These are phyloP conservation scores for Adelosebastes latens DNA, from an alignment of 2,797 vertebrate species.

Conservation along the genomic window DNA sequence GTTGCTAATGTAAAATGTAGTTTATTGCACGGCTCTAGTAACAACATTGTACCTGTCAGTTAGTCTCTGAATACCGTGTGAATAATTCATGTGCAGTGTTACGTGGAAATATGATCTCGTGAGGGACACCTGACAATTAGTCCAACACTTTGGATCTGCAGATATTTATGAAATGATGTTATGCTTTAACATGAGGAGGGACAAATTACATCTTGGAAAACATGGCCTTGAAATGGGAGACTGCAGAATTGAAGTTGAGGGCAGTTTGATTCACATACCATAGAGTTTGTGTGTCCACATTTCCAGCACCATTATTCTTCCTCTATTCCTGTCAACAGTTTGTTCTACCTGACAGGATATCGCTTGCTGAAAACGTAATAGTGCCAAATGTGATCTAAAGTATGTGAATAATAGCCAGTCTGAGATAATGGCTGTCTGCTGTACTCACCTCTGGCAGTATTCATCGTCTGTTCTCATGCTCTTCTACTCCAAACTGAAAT, in stretches of 20 bases:
- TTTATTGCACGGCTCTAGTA: background rate
- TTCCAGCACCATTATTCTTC: background rate
- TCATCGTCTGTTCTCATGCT: conserved; percentile 19
- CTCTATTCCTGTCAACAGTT: background rate
- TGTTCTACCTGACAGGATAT: background rate
- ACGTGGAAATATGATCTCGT: background rate
- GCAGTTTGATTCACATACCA: background rate
- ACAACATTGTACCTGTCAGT: background rate
- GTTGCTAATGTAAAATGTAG: background rate
- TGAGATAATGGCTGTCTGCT: conserved; percentile 4
- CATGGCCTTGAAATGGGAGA: background rate
- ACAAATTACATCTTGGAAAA: background rate
- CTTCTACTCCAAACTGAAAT: background rate
- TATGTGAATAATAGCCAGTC: background rate
- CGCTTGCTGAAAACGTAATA: background rate
- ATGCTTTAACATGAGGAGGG: background rate
- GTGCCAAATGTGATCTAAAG: background rate
- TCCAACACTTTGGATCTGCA: background rate
- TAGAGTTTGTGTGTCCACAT: background rate
- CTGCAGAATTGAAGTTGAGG: background rate
- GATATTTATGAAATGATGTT: conserved; percentile 16
- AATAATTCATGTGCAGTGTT: background rate
- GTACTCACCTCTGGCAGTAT: conserved; percentile 16
- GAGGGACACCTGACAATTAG: background rate
- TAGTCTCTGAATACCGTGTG: background rate